Percentiles rank a stretch among this genome's conserved stretches.
Conservation (phyloP, 2,888 invertebrate species). For the Electrophaes corylata region DNA sequence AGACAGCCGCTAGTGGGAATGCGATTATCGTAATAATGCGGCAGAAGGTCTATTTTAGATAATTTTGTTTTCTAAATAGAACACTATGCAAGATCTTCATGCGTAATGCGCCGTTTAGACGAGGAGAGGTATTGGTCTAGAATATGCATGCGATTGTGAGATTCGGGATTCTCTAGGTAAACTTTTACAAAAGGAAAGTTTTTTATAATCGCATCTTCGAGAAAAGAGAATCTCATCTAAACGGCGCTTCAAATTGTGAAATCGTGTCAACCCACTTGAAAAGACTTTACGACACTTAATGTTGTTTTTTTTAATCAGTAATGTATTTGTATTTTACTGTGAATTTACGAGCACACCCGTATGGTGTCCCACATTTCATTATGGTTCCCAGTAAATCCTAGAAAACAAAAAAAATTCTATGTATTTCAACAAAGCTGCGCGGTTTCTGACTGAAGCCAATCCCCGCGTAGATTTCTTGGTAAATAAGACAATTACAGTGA, state of each 20-base stretch:
- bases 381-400: neutral
- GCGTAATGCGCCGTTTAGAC: conserved; percentile 5
- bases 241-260: no score
- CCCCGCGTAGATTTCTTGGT: conserved; percentile 6
- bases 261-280: conserved; percentile 11
- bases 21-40: conserved; percentile 80
- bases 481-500: conserved; percentile 1
- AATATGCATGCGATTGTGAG: no score
- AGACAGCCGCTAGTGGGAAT: conserved; percentile 76
- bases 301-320: conserved; percentile 1
- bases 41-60: conserved; percentile 70
- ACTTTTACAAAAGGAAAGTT: no score
- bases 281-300: conserved; percentile 3
- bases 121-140: no score
- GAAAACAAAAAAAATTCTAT: conserved; percentile 12
- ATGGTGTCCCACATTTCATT: conserved; percentile 10
- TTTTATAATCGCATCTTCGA: no score
- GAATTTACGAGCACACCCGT: conserved; percentile 2
- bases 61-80: conserved; percentile 58
- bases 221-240: no score
- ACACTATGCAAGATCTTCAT: conserved; percentile 37
- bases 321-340: neutral
- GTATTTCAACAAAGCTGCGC: conserved; percentile 1
- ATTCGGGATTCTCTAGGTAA: no score
- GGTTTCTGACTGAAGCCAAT: neutral